Evolutionary conservation across 2,797 vertebrate genomes (phyloP), one percentile per base, ranked within the genome.

Genomic region (Ispidina picta): DNA sequence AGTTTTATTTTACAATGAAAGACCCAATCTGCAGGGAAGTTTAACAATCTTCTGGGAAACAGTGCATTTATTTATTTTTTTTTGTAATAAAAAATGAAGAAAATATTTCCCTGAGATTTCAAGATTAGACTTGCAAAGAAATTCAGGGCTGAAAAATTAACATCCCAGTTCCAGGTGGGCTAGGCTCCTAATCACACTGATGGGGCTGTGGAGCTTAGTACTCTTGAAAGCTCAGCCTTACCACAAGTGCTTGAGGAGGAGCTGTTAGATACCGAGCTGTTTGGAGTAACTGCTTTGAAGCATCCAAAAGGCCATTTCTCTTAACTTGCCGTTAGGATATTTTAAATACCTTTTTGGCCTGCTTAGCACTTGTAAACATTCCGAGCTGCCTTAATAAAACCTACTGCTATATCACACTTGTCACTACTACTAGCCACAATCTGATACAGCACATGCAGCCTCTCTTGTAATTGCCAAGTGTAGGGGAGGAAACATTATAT

Each of bases 331-430:
- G 94, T 89, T 66, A 21, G 29, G 62, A 52, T 72, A 55, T 77
- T 88, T 86, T 21, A 90, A 80, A 94, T 77, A 54, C 0, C 1
- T 86, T 90, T 83, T 92, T 79, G 80, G 56, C 88, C 51, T 88
- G 7, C 71, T 84, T 91, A 76, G 20, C 51, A 35, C 35, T 84
- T 86, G 41, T 49, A 71, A 86, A 54, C 72, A 66, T 83, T 91
- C 78, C 58, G 52, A 69, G 71, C 1, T 11, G 68, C 69, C 46
- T 79, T 49, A 82, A 69, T 69, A 86, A 91, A 88, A 60, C 68
- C 62, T 89, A 26, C 75, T 76, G 31, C 60, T 94, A 12, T 74
- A 78, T 93, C 78, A 86, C 15, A 18, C 75, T 83, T 91, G 82
- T 86, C 84, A 83, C 60, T 82, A 83, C 60, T 82, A 16, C 58